These are phyloP conservation scores for Montipora efflorescens DNA, from an alignment of 64 coral and sea anemone species.

Conservation along the genomic window DNA sequence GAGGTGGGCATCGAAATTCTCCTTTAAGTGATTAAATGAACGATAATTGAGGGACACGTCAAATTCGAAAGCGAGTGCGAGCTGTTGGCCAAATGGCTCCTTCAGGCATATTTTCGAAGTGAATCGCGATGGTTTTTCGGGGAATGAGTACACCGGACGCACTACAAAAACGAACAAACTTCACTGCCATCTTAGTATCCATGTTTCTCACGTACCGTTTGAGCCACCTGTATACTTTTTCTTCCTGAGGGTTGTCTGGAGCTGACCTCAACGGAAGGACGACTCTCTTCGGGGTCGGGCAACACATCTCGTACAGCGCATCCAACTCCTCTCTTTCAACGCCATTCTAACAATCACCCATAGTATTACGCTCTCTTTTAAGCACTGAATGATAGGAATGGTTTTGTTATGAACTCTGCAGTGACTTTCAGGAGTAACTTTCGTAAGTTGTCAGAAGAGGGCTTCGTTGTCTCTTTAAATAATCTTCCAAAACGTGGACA, in stretches of 20 bases:
- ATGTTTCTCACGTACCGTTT: not conserved
- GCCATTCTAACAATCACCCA: conserved; percentile 44
- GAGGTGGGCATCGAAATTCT: conserved; percentile 43
- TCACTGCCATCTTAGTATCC: not conserved
- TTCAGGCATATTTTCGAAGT: conserved; percentile 23
- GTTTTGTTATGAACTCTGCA: not conserved
- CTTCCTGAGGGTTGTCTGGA: not conserved
- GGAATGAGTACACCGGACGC: conserved; percentile 14
- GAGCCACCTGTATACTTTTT: conserved; percentile 24
- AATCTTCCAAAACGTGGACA: conserved; percentile 48
- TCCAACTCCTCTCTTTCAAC: conserved; percentile 24
- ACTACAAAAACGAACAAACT: conserved; percentile 21
- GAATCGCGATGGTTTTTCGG: not conserved
- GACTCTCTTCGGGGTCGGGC: conserved; percentile 24
- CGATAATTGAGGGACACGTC: conserved; percentile 36
- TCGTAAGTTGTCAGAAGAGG: too few species aligned
- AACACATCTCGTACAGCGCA: conserved; percentile 7
- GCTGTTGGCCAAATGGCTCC: conserved; percentile 16
- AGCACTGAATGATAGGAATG: not conserved
- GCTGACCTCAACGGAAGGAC: not conserved
- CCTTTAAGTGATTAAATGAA: conserved; percentile 22
- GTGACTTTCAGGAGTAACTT: not conserved
- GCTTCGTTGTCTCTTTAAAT: conserved; percentile 12
- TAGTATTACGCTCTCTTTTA: conserved; percentile 20
- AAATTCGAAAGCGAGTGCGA: conserved; percentile 46